Conservation (phyloP, 2,888 invertebrate genomes). For the Herminia tarsipennalis region DNA sequence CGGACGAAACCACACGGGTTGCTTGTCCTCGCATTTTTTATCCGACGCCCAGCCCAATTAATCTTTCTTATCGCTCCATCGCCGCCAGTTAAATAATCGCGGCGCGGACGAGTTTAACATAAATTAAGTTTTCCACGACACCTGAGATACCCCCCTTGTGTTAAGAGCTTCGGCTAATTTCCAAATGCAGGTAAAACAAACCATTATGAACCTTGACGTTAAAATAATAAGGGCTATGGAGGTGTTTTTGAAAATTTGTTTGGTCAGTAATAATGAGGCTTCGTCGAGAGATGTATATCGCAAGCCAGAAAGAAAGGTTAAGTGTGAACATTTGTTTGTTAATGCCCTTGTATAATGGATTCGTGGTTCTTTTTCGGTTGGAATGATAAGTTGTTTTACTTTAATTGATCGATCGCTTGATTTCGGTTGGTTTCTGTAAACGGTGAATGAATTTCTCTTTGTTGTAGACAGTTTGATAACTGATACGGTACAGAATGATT, state of each 20-base stretch:
- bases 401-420: slow-evolving; percentile 67
- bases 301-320: slow-evolving; percentile 79
- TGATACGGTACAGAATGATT: slow-evolving; percentile 37
- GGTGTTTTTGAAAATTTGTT: slow-evolving; percentile 37
- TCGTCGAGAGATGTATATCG: slow-evolving; percentile 80
- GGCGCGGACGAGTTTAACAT: slow-evolving; percentile 81
- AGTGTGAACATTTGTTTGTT: slow-evolving; percentile 85
- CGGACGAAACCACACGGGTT: slow-evolving; percentile 66
- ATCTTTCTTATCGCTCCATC: slow-evolving; percentile 81
- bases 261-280: slow-evolving; percentile 74
- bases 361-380: slow-evolving; percentile 68
- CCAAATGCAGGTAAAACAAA: slow-evolving; percentile 2
- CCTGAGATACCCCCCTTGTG: slow-evolving; percentile 78
- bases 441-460: slow-evolving; percentile 44
- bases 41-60: slow-evolving; percentile 69
- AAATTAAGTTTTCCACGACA: slow-evolving; percentile 84
- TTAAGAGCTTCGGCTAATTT: slow-evolving; percentile 55
- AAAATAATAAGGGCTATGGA: slow-evolving; percentile 13
- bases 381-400: slow-evolving; percentile 76
- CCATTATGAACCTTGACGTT: slow-evolving; percentile 45
- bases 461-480: slow-evolving; percentile 39
- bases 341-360: slow-evolving; percentile 81
- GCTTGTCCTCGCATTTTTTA: slow-evolving; percentile 72
- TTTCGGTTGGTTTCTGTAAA: slow-evolving; percentile 45
- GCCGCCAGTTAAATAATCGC: slow-evolving; percentile 81